A percentile compares a stretch with the other conserved stretches of the same genome.
Evolutionary conservation across 1,140 invertebrate species (phyloP).

Genomic region (Trachymyrmex cornetzi): DNA sequence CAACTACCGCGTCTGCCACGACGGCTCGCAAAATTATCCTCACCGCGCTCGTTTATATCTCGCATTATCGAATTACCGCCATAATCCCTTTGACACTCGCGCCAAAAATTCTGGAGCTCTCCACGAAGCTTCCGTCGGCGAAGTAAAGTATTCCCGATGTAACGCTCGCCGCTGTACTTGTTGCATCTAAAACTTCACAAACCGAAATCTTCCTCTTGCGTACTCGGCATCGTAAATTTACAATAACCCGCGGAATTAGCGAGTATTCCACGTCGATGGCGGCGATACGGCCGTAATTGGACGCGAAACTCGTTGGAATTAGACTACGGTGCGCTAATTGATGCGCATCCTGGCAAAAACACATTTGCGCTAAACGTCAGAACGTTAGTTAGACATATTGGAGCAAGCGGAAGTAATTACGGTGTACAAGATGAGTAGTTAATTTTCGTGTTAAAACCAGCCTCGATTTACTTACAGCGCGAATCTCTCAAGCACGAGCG

Average conservation of each 20-base stretch:
- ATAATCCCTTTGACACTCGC: conserved; percentile 46
- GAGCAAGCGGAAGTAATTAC: conserved; percentile 30
- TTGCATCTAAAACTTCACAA: conserved; percentile 54
- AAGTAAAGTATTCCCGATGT: conserved; percentile 46
- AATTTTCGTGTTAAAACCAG: conserved; percentile 5
- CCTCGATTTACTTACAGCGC: background rate
- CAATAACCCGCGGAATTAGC: conserved; percentile 49
- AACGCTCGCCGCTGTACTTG: conserved; percentile 41
- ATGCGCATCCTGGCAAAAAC: conserved; percentile 14
- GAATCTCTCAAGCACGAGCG: background rate
- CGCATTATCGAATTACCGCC: conserved; percentile 21
- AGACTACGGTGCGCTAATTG: conserved; percentile 12
- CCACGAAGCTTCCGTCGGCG: background rate
- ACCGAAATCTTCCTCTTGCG: conserved; percentile 16
- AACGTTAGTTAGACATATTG: background rate
- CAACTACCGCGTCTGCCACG: conserved; percentile 7
- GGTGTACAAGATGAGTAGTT: conserved; percentile 7
- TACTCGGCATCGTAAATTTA: conserved; percentile 26
- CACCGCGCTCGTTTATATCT: conserved; percentile 8
- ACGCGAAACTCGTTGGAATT: conserved; percentile 8
- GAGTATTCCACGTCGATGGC: conserved; percentile 25
- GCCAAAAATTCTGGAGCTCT: conserved; percentile 34
- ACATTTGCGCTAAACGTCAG: background rate
- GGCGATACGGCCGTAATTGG: conserved; percentile 26
- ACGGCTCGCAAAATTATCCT: conserved; percentile 41